phyloP scores from a whole-genome alignment of 2,888 invertebrate species.

The Ennomos fuscantarius region DNA sequence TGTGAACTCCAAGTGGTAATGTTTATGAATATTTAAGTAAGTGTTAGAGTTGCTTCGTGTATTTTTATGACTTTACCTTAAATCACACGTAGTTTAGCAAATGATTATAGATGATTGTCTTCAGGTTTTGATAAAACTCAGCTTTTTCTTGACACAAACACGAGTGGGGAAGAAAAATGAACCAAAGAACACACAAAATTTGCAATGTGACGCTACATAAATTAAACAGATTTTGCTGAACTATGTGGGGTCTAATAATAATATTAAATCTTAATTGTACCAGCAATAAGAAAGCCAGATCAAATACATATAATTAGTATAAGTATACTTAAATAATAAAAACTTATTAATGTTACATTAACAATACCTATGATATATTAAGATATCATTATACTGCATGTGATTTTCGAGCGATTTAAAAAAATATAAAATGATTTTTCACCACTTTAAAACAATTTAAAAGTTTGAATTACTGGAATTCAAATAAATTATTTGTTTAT shows the following conservation, averaged over 20 bases:
- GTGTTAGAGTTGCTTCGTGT: conserved; percentile 52
- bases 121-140: too few relatives aligned
- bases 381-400: conserved; percentile 9
- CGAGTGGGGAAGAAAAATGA: too few relatives aligned
- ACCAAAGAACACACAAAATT: too few relatives aligned
- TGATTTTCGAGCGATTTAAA: conserved; percentile 8
- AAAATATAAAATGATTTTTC: background rate
- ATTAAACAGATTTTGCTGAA: conserved; percentile 37
- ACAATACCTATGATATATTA: conserved; percentile 2
- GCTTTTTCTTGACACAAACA: too few relatives aligned
- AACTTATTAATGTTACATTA: conserved; percentile 13
- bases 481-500: too few relatives aligned
- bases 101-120: too few relatives aligned
- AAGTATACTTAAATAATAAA: conserved; percentile 45
- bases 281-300: conserved; percentile 74
- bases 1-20: conserved; percentile 57
- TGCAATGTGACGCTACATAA: background rate
- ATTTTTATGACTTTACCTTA: conserved; percentile 46
- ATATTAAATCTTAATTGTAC: conserved; percentile 49
- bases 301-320: conserved; percentile 80
- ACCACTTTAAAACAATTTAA: background rate
- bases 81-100: conserved; percentile 23
- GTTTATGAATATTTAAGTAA: conserved; percentile 34
- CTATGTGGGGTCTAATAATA: conserved; percentile 44
- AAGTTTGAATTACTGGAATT: too few relatives aligned